Evolutionary conservation across 1,140 invertebrate genomes (phyloP).

Genomic region (Drosophila littoralis): DNA sequence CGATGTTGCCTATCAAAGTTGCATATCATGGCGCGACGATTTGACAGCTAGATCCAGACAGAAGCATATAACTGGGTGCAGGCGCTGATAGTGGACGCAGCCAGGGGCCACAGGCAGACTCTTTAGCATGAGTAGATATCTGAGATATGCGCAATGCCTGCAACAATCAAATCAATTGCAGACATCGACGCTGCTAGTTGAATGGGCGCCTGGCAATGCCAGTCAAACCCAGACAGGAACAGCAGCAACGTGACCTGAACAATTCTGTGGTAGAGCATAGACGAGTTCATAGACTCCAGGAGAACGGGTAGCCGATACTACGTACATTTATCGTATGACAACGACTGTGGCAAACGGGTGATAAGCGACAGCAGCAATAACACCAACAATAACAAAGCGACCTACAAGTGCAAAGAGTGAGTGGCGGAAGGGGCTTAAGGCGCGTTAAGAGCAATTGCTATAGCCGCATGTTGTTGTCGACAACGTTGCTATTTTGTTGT

Average conservation of each 20-base stretch:
- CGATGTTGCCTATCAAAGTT: slow-evolving; percentile 62
- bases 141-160: slow-evolving; percentile 34
- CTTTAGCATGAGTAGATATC: slow-evolving; percentile 13
- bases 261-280: slow-evolving; percentile 12
- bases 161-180: slow-evolving; percentile 55
- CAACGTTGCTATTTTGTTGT: slow-evolving; percentile 56
- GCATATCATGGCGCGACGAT: slow-evolving; percentile 71
- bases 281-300: slow-evolving; percentile 7
- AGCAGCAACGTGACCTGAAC: slow-evolving; percentile 13
- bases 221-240: slow-evolving; percentile 6
- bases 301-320: slow-evolving; percentile 12
- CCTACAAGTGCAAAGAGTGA: slow-evolving; percentile 13
- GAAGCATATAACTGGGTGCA: not conserved
- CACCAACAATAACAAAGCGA: slow-evolving; percentile 44
- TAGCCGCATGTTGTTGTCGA: slow-evolving; percentile 57
- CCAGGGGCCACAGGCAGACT: slow-evolving; percentile 22
- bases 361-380: slow-evolving; percentile 42
- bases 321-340: slow-evolving; percentile 27
- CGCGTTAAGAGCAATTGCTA: slow-evolving; percentile 65
- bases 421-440: slow-evolving; percentile 5
- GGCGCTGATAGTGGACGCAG: not conserved
- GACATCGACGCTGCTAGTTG: slow-evolving; percentile 27
- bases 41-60: slow-evolving; percentile 56
- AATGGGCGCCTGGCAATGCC: slow-evolving; percentile 12
- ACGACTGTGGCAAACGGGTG: slow-evolving; percentile 19